Evolutionary conservation across 2,888 invertebrate species (phyloP), one percentile per base, ranked within the genome.

Genomic region (Bimastos eiseni): DNA sequence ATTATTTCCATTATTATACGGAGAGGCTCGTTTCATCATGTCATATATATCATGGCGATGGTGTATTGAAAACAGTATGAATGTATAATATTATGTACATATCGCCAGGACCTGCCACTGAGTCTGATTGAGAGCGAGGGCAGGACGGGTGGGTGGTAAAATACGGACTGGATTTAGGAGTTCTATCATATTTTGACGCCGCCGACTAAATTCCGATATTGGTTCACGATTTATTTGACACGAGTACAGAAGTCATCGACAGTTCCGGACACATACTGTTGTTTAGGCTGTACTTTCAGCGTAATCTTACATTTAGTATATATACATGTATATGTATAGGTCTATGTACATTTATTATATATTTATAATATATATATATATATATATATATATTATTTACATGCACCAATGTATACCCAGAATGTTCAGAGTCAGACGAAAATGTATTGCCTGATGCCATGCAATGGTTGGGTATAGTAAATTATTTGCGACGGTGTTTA

Each of bases 1-100:
- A 70, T 70, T 70, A 70, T 70, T 70, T 70, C 70, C 8, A 70
- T 70, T 70, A 70, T 70, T 70, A 70, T 70, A 70, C 70, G 70
- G 70, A n/a, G n/a, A 70, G 70, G 70, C 70, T 70, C 70, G 70
- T 70, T 70, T 70, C n/a, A n/a, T 70, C 70, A 30, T 70, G 70
- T 70, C 70, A 70, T 70, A 70, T 70, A 70, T 70, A 70, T 70
- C n/a, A n/a, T 8, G 70, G 30, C 70, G 70, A 70, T 70, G 70
- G 70, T 70, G 70, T 70, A 70, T 70, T 70, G 70, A 70, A 70
- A 70, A 70, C 2, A 70, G 70, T 70, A 70, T 70, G 70, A 70
- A n/a, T 70, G 70, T 70, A 70, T 70, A 17, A 70, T 70, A 70
- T 70, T 70, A 70, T 70, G 70, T 70, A 70, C 70, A 70, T n/a